A percentile compares a stretch with the other conserved stretches of the same genome.
Evolutionary conservation across 2,888 invertebrate species (phyloP).

Genomic region (Pogonocherus hispidulus): DNA sequence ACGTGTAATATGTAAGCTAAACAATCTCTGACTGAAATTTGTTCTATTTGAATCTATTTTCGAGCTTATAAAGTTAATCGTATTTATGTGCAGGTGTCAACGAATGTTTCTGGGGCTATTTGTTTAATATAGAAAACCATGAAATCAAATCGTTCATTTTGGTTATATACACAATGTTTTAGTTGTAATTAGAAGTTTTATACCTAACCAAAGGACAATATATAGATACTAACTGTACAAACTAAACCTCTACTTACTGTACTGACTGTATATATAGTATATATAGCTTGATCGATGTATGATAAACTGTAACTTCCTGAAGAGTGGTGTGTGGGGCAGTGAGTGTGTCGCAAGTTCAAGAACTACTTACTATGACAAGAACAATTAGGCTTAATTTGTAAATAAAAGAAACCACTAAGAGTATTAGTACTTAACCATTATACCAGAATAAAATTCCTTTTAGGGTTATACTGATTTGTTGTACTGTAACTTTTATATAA

Average conservation of each 20-base stretch:
- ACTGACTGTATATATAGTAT: slow-evolving; percentile 6
- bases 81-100: slow-evolving; percentile 25
- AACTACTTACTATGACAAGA: background rate
- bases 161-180: background rate
- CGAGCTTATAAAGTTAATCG: slow-evolving; percentile 24
- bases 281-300: slow-evolving; percentile 21
- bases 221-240: background rate
- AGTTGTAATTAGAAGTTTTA: no score
- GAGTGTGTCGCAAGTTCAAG: background rate
- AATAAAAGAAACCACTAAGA: slow-evolving; percentile 23
- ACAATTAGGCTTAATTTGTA: slow-evolving; percentile 19
- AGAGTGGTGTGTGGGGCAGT: background rate
- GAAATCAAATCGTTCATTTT: background rate
- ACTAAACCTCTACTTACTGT: background rate
- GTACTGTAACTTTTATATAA: slow-evolving; percentile 48
- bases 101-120: slow-evolving; percentile 21
- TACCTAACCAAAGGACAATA: no score
- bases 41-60: slow-evolving; percentile 22
- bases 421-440: slow-evolving; percentile 20
- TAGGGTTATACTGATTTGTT: slow-evolving; percentile 39
- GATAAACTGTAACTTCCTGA: slow-evolving; percentile 7
- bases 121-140: background rate
- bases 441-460: slow-evolving; percentile 9
- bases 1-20: slow-evolving; percentile 5
- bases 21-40: slow-evolving; percentile 26